phyloP scores from a whole-genome alignment of 2,888 invertebrate species.

The Meiosimyza decipiens region DNA sequence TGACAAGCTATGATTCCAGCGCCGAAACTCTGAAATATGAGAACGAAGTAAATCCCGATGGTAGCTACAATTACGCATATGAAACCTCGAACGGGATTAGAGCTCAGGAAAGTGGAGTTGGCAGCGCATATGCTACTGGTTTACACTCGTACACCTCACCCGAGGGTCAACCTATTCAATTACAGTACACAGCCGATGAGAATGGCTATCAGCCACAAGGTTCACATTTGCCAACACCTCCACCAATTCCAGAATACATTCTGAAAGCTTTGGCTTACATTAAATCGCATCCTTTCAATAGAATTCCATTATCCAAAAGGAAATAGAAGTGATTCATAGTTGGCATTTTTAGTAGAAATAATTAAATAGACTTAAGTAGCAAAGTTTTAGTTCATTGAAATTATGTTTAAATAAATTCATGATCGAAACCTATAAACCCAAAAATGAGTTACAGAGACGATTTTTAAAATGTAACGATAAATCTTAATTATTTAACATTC shows the following conservation, averaged over 20 bases:
- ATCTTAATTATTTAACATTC: too few species aligned
- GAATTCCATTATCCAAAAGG: constrained; percentile 45
- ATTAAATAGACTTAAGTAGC: background rate
- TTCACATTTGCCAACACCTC: constrained; percentile 63
- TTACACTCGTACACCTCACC: constrained; percentile 57
- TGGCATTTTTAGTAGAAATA: too few species aligned
- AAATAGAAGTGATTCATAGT: background rate
- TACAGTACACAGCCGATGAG: constrained; percentile 61
- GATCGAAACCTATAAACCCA: too few species aligned
- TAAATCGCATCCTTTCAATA: constrained; percentile 56
- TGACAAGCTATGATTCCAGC: constrained; percentile 47
- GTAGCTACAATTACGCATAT: constrained; percentile 66
- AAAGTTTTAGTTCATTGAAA: background rate
- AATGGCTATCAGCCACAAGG: constrained; percentile 62
- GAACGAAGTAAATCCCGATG: constrained; percentile 60
- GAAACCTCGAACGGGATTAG: constrained; percentile 72
- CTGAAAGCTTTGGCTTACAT: constrained; percentile 57
- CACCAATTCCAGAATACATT: constrained; percentile 62
- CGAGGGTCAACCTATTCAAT: constrained; percentile 55
- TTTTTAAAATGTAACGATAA: too few species aligned
- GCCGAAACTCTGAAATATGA: constrained; percentile 52
- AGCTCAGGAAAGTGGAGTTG: constrained; percentile 69
- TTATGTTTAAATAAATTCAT: background rate
- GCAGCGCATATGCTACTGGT: constrained; percentile 68
- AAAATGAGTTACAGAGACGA: too few species aligned